Evolutionary conservation across 2,797 vertebrate genomes (phyloP).

Genomic region (Fistularia commersonii): DNA sequence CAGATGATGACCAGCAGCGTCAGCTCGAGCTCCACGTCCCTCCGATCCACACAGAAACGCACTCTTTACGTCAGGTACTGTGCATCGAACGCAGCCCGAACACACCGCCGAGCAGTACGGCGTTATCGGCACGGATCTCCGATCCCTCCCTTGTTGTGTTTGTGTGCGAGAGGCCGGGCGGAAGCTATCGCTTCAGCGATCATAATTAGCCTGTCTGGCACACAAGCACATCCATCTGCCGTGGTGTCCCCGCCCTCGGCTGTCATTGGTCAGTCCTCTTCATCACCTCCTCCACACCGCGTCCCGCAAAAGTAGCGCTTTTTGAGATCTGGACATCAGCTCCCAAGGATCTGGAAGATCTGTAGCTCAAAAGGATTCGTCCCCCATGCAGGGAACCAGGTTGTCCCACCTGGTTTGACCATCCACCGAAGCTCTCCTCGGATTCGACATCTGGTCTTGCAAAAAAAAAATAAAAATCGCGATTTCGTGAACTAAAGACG

Average conservation of each 20-base stretch:
- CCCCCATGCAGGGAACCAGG: too few relatives aligned
- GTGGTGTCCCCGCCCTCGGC: slow-evolving; percentile 13
- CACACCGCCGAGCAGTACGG: slow-evolving; percentile 28
- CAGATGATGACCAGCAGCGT: slow-evolving; percentile 98
- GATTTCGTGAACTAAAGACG: too few relatives aligned
- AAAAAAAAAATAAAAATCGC: too few relatives aligned
- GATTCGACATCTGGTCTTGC: too few relatives aligned
- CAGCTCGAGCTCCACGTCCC: slow-evolving; percentile 91
- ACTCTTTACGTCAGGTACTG: slow-evolving; percentile 70
- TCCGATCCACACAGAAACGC: slow-evolving; percentile 92
- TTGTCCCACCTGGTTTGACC: too few relatives aligned
- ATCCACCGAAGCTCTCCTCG: too few relatives aligned
- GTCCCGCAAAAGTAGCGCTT: too few relatives aligned
- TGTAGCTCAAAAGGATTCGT: too few relatives aligned
- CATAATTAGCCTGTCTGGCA: slow-evolving; percentile 30
- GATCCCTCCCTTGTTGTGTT: slow-evolving; percentile 30
- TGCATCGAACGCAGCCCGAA: slow-evolving; percentile 1
- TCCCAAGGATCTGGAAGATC: too few relatives aligned
- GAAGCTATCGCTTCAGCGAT: slow-evolving; percentile 41
- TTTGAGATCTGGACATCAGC: too few relatives aligned
- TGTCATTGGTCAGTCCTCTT: slow-evolving; percentile 14
- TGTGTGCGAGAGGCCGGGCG: slow-evolving; percentile 16
- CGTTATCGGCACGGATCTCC: slow-evolving; percentile 47
- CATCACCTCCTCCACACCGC: not conserved
- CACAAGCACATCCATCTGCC: slow-evolving; percentile 20